These are phyloP conservation scores for Gibbula magus DNA, from an alignment of 2,888 invertebrate species.

Conservation along the genomic window DNA sequence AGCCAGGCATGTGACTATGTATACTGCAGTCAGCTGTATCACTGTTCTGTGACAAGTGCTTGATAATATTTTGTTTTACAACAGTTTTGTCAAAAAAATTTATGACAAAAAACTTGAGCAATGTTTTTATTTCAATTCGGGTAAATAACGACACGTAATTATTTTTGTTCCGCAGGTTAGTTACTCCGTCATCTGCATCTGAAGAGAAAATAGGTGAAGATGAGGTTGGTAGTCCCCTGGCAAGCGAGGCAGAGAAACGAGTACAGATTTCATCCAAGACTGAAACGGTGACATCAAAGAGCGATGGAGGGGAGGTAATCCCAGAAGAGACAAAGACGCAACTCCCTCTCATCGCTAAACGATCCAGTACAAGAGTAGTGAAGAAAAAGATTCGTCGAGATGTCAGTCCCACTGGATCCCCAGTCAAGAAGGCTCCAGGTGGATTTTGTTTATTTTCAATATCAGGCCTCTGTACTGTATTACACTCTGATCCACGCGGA, in stretches of 20 bases:
- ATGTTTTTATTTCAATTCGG: too few species aligned
- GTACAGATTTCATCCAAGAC: background rate
- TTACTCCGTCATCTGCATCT: background rate
- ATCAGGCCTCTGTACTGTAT: too few species aligned
- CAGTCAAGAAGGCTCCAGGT: slow-evolving; percentile 51
- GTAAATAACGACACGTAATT: background rate
- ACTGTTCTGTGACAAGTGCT: too few species aligned
- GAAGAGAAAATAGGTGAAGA: background rate
- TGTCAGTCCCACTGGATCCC: slow-evolving; percentile 59
- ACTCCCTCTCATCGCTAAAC: slow-evolving; percentile 9
- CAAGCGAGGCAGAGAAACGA: background rate
- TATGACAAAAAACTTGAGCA: too few species aligned
- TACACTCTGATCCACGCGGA: too few species aligned
- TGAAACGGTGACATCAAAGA: background rate
- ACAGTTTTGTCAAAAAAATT: too few species aligned
- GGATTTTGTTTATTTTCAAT: too few species aligned
- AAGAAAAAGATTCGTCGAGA: slow-evolving; percentile 56
- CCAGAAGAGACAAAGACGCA: too few species aligned
- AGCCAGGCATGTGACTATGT: too few species aligned
- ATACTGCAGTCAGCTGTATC: too few species aligned
- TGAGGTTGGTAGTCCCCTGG: background rate
- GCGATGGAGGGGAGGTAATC: background rate
- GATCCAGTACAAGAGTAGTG: slow-evolving; percentile 57
- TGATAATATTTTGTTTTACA: too few species aligned
- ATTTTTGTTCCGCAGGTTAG: background rate